These are phyloP conservation scores for Pseudachorutes palmiensis DNA, from an alignment of 1,140 invertebrate species.

Conservation along the genomic window DNA sequence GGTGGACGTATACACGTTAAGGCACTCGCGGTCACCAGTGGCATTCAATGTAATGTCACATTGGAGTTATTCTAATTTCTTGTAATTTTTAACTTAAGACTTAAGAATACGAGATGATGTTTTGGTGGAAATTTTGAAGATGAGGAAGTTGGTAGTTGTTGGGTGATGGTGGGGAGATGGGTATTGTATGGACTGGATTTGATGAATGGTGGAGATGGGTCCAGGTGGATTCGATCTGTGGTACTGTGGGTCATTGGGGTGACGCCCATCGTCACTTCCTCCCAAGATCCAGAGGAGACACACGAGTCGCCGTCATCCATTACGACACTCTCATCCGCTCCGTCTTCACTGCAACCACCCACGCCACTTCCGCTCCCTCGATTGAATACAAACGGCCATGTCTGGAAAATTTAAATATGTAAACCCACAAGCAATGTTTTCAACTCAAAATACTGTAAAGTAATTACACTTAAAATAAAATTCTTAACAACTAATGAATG, in stretches of 20 bases:
- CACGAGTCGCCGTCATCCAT: conserved; percentile 29
- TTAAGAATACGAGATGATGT: no score
- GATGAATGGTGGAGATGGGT: not conserved
- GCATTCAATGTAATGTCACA: not conserved
- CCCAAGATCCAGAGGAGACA: conserved; percentile 28
- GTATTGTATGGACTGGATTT: not conserved
- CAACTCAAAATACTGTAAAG: no score
- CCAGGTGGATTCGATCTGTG: conserved; percentile 37
- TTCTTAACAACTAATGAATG: no score
- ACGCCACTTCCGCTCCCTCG: conserved; percentile 29
- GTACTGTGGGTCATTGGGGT: not conserved
- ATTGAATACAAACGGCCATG: conserved; percentile 37
- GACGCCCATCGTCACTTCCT: conserved; percentile 21
- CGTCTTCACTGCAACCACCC: conserved; percentile 29
- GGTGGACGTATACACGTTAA: not conserved
- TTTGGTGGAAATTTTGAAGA: no score
- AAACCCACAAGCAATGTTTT: no score
- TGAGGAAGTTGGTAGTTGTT: not conserved
- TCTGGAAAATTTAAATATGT: conserved; percentile 26
- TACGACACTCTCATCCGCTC: conserved; percentile 26
- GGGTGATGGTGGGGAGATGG: not conserved
- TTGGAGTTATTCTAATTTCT: not conserved
- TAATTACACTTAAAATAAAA: no score
- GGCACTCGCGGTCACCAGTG: not conserved
- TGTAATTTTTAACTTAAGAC: not conserved